Evolutionary conservation across 2,113 vertebrate genomes (phyloP), one percentile per base, ranked within the genome.

Genomic region (Cairina moschata): DNA sequence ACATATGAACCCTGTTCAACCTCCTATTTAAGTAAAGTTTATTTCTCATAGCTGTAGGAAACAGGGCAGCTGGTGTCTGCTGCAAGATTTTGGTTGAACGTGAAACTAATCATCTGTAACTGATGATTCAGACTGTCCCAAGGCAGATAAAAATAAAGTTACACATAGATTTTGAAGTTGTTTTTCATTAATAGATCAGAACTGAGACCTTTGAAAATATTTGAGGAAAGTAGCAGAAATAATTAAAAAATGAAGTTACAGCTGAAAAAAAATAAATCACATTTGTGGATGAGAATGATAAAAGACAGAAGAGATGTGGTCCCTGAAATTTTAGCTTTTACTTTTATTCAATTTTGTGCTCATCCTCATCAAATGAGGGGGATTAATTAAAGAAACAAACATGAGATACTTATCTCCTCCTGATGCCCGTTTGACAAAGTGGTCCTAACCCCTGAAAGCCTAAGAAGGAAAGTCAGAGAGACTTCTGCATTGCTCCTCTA

Each of bases 281-380:
- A 76, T 13, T 26, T 9, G 34, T 13, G 5, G 26, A 81, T 11
- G 5, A 31, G 17, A 74, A 59, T 40, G 13, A 28, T 16, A 7
- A 0, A 52, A 62, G 28, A n/a, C 15, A 73, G 59, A 28, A n/a
- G 1, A 72, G 25, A 65, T 32, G 8, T 0, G 1, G 17, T 22
- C n/a, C n/a, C 50, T 71, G 31, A 63, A 89, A 91, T 78, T 67
- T 17, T 66, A 42, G 23, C 23, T 25, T 73, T 76, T 25, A 56
- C 9, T 52, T 79, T 55, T 2, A 2, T 79, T 68, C 63, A 60
- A 14, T 46, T 56, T 52, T 12, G 12, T 1, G 1, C 50, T 86
- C 12, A 48, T 42, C 22, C 22, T 34, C 54, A 16, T 65, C 44
- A 94, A 73, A 8, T 23, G 73, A 29, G 15, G 50, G 34, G 54